Evolutionary conservation across 2,797 vertebrate species (phyloP).

Genomic region (Diplodus puntazzo): DNA sequence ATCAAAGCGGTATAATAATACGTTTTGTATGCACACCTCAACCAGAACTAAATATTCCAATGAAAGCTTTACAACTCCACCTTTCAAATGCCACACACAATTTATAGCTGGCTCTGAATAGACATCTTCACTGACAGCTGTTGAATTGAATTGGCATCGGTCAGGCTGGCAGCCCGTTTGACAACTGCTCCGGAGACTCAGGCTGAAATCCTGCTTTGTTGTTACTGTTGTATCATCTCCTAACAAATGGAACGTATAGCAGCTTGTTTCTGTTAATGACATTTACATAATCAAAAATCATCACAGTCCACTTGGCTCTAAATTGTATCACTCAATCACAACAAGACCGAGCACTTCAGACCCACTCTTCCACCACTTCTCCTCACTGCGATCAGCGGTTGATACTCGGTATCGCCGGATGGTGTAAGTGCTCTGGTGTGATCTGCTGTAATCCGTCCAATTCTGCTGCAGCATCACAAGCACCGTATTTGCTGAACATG

Average conservation of each 20-base stretch:
- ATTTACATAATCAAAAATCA: slow-evolving; percentile 47
- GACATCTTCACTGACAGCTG: slow-evolving; percentile 60
- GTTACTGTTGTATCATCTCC: slow-evolving; percentile 4
- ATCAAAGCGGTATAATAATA: slow-evolving; percentile 48
- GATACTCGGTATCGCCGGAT: slow-evolving; percentile 36
- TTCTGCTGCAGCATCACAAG: slow-evolving; percentile 39
- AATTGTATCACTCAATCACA: slow-evolving; percentile 47
- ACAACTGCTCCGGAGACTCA: slow-evolving; percentile 21
- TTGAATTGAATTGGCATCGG: slow-evolving; percentile 54
- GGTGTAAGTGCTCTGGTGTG: slow-evolving; percentile 28
- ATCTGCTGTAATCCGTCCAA: slow-evolving; percentile 57
- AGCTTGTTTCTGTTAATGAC: slow-evolving; percentile 55
- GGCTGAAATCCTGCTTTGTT: slow-evolving; percentile 6
- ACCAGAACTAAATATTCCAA: slow-evolving; percentile 53
- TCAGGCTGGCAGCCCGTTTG: slow-evolving; percentile 42
- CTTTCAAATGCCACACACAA: slow-evolving; percentile 53
- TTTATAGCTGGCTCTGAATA: slow-evolving; percentile 45
- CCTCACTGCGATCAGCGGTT: slow-evolving; percentile 25
- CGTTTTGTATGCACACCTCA: slow-evolving; percentile 55
- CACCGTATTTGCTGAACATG: slow-evolving; percentile 49
- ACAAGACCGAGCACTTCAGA: slow-evolving; percentile 38
- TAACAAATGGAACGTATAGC: slow-evolving; percentile 39
- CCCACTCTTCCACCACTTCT: slow-evolving; percentile 35
- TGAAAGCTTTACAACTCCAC: slow-evolving; percentile 53
- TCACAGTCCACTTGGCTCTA: slow-evolving; percentile 40